These are phyloP conservation scores for Hemicrepidius hirtus DNA, from an alignment of 2,888 invertebrate species.

Conservation along the genomic window DNA sequence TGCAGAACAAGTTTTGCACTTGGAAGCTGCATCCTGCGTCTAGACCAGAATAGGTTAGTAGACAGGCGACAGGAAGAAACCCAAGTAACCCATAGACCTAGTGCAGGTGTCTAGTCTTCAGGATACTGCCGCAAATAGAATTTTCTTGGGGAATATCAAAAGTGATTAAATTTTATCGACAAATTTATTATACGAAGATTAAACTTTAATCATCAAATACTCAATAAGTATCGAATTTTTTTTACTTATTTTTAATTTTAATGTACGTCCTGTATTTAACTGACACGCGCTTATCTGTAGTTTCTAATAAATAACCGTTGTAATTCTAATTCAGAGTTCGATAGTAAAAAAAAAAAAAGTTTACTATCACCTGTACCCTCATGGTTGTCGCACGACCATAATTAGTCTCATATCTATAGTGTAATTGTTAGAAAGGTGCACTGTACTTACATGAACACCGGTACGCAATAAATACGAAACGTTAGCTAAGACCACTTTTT, in stretches of 20 bases:
- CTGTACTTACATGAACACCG: slow-evolving; percentile 23
- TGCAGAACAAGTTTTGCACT: slow-evolving; percentile 33
- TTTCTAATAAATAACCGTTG: slow-evolving; percentile 38
- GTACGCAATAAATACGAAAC: slow-evolving; percentile 39
- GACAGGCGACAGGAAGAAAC: slow-evolving; percentile 52
- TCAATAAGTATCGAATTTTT: neutral
- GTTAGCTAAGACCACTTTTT: slow-evolving; percentile 15
- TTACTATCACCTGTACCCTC: slow-evolving; percentile 63
- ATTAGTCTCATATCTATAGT: slow-evolving; percentile 59
- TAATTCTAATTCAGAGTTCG: slow-evolving; percentile 34
- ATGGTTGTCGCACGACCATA: slow-evolving; percentile 59
- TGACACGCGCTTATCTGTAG: slow-evolving; percentile 1
- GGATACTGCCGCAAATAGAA: neutral
- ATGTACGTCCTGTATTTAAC: too few relatives aligned
- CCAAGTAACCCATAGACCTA: slow-evolving; percentile 61
- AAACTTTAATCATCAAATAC: too few relatives aligned
- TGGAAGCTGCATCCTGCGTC: slow-evolving; percentile 33
- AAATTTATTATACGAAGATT: too few relatives aligned
- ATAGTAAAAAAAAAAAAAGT: slow-evolving; percentile 39
- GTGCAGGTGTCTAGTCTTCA: slow-evolving; percentile 54
- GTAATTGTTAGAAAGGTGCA: slow-evolving; percentile 52
- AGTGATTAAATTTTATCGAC: too few relatives aligned
- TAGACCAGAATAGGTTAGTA: slow-evolving; percentile 32
- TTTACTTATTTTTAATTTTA: neutral
- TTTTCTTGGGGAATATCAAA: too few relatives aligned